Base-by-base conservation (phyloP, 2,797 vertebrate genomes). In the Capromys pilorides region DNA sequence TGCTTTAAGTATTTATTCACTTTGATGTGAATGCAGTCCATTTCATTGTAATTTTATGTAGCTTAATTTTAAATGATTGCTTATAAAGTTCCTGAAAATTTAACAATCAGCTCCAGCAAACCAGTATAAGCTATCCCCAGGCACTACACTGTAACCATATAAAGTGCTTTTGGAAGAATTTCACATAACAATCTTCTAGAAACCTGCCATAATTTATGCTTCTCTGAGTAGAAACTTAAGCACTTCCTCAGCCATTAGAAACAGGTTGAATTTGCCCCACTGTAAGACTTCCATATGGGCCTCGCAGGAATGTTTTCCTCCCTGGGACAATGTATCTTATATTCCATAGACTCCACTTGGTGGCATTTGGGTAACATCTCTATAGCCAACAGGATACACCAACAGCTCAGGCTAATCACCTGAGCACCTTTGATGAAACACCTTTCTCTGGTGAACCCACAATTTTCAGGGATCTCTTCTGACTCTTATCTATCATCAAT, bases 351-450 rank as follows among this genome's bases (percentile, higher is more conserved):
- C 0, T 59, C 24, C 79, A 69, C 90, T 93, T 96, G 86, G 93
- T 94, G 85, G 69, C 41, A 90, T 90, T 96, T 96, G 67, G 93
- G 59, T 92, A 77, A 69, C 14, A 81, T 95, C 86, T 97, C 69
- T 73, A 33, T 3, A 0, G 21, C 49, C 83, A 91, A 95, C 77
- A 85, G 95, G 57, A 81, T 94, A 94, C 89, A 75, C 26, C 49
- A 95, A 88, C 93, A 95, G 91, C 95, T 94, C 83, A 97, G 45
- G 88, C 79, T 73, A 96, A 87, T 61, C 94, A 95, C 84, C 94
- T 71, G 93, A 93, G 78, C 73, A 80, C 33, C 0, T 82, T 88
- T 67, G 73, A 97, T 97, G 96, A 97, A 91, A 93, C 62, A 13
- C 36, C 80, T 86, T 94, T 97, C 93, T 89, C 79, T 61, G 45